Evolutionary conservation across 1,140 invertebrate species (phyloP).

Genomic region (Alviniconcha marisindica): DNA sequence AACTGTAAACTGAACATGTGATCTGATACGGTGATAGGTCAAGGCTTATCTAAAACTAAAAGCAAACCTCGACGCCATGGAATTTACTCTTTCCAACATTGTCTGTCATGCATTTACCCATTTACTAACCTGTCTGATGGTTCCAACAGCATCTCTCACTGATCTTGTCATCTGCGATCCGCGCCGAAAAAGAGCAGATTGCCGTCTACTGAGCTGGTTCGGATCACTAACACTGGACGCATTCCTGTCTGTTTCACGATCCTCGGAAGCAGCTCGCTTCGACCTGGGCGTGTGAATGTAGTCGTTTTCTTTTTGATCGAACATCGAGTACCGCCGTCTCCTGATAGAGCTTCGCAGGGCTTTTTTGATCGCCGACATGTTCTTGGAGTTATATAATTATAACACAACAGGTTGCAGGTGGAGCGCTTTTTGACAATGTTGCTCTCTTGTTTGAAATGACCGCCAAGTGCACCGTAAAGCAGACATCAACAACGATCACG

Average conservation of each 20-base stretch:
- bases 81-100: no score
- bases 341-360: constrained; percentile 50
- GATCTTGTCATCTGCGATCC: constrained; percentile 56
- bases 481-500: constrained; percentile 34
- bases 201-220: constrained; percentile 32
- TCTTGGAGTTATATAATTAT: background rate
- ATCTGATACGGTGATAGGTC: no score
- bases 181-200: constrained; percentile 33
- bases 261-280: constrained; percentile 5
- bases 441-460: constrained; percentile 29
- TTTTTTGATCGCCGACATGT: constrained; percentile 53
- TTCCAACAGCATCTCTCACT: constrained; percentile 61
- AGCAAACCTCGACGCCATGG: no score
- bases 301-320: constrained; percentile 60
- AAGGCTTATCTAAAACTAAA: no score
- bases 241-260: constrained; percentile 17
- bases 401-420: background rate
- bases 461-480: background rate
- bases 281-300: constrained; percentile 56
- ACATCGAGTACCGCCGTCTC: constrained; percentile 50
- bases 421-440: constrained; percentile 13
- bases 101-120: no score
- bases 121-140: constrained; percentile 56
- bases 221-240: constrained; percentile 5
- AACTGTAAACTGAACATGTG: no score